Conservation (phyloP, 2,113 vertebrate genomes). For the Coptodon rendalli region DNA sequence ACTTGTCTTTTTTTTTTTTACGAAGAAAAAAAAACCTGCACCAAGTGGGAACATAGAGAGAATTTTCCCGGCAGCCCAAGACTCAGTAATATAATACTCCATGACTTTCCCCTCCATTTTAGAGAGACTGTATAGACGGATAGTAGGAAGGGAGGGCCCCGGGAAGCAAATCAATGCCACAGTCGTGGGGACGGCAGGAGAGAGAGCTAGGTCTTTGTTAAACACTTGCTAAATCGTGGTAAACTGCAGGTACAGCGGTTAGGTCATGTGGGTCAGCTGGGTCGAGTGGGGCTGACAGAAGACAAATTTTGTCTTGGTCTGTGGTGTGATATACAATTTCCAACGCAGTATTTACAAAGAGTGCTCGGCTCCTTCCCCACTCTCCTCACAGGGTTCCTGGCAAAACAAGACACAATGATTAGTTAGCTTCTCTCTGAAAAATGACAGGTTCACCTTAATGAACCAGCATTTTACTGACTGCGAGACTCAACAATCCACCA, state of each 20-base stretch:
- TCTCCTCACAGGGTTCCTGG: background rate
- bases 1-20: background rate
- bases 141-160: background rate
- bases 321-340: accelerated
- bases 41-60: background rate
- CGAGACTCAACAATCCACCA: background rate
- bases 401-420: background rate
- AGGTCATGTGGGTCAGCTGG: background rate
- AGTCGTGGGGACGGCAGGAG: accelerated
- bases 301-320: background rate
- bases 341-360: background rate
- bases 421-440: background rate
- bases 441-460: background rate
- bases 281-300: background rate
- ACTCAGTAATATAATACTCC: background rate
- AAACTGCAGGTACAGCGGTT: background rate
- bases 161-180: background rate
- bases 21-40: background rate
- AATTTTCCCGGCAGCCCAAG: background rate
- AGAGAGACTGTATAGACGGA: background rate
- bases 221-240: background rate
- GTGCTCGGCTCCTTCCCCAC: background rate
- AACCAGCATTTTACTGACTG: background rate
- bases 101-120: background rate
- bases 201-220: background rate